A percentile compares a stretch with the other conserved stretches of the same genome.
These are phyloP conservation scores for Stegodyphus mimosarum DNA, from an alignment of 1,140 invertebrate genomes.

Conservation along the genomic window DNA sequence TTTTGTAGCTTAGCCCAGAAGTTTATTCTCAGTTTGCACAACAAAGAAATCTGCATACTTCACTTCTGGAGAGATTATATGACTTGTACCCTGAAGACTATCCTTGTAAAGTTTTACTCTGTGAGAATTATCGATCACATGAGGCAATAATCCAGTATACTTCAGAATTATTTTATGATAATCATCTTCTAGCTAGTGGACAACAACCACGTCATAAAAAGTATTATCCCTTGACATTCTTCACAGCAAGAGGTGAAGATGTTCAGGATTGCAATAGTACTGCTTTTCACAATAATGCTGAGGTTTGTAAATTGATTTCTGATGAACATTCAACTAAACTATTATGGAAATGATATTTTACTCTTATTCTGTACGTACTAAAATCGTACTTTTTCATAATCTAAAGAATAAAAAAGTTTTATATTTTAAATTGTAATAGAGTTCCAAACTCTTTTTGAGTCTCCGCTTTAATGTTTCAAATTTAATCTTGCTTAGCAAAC, in stretches of 20 bases:
- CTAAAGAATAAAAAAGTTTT: too few species aligned
- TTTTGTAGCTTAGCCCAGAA: conserved; percentile 75
- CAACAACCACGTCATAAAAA: conserved; percentile 76
- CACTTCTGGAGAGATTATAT: conserved; percentile 83
- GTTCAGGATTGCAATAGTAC: conserved; percentile 83
- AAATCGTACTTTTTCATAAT: too few species aligned
- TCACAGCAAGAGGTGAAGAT: conserved; percentile 82
- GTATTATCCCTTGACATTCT: conserved; percentile 84
- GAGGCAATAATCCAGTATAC: conserved; percentile 84
- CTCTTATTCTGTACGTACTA: too few species aligned
- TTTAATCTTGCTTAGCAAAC: too few species aligned
- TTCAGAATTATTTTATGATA: conserved; percentile 85
- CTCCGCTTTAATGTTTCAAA: too few species aligned
- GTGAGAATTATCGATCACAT: conserved; percentile 89
- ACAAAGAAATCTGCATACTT: conserved; percentile 81
- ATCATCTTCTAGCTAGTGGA: conserved; percentile 78
- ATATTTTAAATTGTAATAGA: too few species aligned
- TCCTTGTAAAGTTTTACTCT: conserved; percentile 84
- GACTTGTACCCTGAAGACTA: conserved; percentile 80
- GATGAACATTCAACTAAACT: background rate
- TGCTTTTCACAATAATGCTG: conserved; percentile 85
- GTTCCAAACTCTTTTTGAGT: too few species aligned
- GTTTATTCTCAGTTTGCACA: conserved; percentile 83
- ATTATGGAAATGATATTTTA: too few species aligned
- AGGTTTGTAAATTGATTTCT: conserved; percentile 69